Conservation (phyloP, 2,113 vertebrate species). For the Peucedramus taeniatus region DNA sequence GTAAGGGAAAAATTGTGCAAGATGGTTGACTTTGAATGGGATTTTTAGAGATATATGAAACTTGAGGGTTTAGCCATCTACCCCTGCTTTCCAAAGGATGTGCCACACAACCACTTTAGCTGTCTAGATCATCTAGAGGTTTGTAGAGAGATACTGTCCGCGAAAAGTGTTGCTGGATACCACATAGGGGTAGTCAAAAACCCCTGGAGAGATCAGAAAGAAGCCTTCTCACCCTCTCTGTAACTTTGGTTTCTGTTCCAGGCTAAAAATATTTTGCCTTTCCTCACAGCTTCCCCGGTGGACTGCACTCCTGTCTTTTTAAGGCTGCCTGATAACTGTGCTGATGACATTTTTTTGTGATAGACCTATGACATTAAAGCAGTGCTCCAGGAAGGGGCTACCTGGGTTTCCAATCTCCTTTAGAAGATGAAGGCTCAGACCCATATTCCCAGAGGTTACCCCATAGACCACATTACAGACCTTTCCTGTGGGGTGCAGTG, state of each 20-base stretch:
- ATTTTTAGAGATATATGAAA: background rate
- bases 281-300: background rate
- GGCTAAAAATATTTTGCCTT: background rate
- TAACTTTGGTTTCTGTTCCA: background rate
- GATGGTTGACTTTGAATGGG: background rate
- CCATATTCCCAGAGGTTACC: background rate
- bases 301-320: background rate
- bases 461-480: background rate
- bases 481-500: background rate
- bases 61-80: background rate
- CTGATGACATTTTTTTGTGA: background rate
- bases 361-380: background rate
- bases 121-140: background rate
- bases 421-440: background rate
- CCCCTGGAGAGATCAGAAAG: background rate
- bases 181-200: background rate
- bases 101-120: background rate
- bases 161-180: background rate
- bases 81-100: background rate
- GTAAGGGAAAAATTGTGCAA: background rate
- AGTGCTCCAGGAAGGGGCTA: background rate
- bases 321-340: background rate
- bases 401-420: background rate
- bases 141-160: background rate
- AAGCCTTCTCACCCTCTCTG: background rate